Conservation (phyloP, 1,140 invertebrate genomes). For the Bombus confusus region DNA sequence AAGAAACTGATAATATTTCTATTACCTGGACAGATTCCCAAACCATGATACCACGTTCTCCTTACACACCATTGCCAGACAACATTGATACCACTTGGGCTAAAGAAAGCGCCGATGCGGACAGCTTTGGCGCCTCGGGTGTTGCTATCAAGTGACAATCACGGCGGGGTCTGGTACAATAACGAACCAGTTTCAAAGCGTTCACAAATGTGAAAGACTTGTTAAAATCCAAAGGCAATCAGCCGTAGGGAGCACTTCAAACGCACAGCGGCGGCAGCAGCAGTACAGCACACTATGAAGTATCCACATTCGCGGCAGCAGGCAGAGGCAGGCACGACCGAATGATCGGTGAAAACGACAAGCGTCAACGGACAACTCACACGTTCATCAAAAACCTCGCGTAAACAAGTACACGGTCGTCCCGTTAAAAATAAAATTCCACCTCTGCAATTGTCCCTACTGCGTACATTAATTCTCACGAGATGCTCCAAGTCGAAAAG, state of each 20-base stretch:
- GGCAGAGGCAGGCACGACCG: constrained; percentile 42
- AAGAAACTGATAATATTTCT: constrained; percentile 1
- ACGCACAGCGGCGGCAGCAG: constrained; percentile 61
- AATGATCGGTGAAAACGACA: constrained; percentile 37
- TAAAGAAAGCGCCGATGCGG: constrained; percentile 77
- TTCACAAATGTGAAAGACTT: constrained; percentile 57
- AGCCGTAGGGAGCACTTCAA: constrained; percentile 45
- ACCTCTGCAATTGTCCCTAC: constrained; percentile 24
- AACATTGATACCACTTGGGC: constrained; percentile 85
- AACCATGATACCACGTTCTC: constrained; percentile 96
- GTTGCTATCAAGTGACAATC: constrained; percentile 55
- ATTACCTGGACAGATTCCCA: constrained; percentile 89
- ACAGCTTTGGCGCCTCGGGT: constrained; percentile 70
- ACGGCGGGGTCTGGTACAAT: constrained; percentile 50
- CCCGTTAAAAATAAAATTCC: constrained; percentile 33
- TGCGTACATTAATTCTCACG: constrained; percentile 47
- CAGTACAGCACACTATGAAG: constrained; percentile 54
- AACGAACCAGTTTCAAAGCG: constrained; percentile 52
- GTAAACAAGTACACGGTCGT: constrained; percentile 34
- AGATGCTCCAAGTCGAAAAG: constrained; percentile 52
- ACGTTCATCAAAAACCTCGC: constrained; percentile 38
- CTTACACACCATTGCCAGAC: constrained; percentile 96
- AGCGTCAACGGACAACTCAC: constrained; percentile 25
- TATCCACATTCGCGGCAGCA: constrained; percentile 67
- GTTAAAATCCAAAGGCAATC: constrained; percentile 31